These are phyloP conservation scores for Nomada ruficornis DNA, from an alignment of 2,888 invertebrate species.

Conservation along the genomic window DNA sequence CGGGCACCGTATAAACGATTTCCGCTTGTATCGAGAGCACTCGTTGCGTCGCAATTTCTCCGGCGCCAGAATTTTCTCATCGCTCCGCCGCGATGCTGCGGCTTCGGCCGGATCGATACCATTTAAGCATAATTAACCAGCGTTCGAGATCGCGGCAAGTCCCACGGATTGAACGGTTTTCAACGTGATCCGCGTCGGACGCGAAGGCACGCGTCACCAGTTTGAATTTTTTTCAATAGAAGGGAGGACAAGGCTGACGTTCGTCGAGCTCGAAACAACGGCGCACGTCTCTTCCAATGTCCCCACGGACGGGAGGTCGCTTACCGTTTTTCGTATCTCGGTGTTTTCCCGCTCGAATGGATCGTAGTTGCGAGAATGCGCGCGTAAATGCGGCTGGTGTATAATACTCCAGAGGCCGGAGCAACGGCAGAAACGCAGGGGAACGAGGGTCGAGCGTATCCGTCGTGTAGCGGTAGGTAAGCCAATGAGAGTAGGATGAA, in stretches of 20 bases:
- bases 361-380: slow-evolving; percentile 22
- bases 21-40: slow-evolving; percentile 45
- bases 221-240: slow-evolving; percentile 13
- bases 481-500: slow-evolving; percentile 23
- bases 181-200: neutral
- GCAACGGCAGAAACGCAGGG: slow-evolving; percentile 17
- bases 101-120: neutral
- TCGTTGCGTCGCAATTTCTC: slow-evolving; percentile 38
- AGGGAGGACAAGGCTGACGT: neutral
- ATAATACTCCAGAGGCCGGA: slow-evolving; percentile 35
- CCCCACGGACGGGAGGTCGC: slow-evolving; percentile 25
- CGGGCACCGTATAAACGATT: slow-evolving; percentile 45
- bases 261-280: neutral
- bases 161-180: neutral
- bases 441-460: neutral
- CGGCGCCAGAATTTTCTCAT: slow-evolving; percentile 48
- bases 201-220: neutral
- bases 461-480: neutral
- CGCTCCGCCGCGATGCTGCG: neutral
- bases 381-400: slow-evolving; percentile 35
- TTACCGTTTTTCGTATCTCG: slow-evolving; percentile 45
- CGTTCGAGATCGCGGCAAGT: neutral
- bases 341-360: slow-evolving; percentile 63
- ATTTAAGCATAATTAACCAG: slow-evolving; percentile 10
- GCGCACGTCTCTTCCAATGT: neutral